Evolutionary conservation across 2,888 invertebrate species (phyloP).

Genomic region (Laspeyria flexula): DNA sequence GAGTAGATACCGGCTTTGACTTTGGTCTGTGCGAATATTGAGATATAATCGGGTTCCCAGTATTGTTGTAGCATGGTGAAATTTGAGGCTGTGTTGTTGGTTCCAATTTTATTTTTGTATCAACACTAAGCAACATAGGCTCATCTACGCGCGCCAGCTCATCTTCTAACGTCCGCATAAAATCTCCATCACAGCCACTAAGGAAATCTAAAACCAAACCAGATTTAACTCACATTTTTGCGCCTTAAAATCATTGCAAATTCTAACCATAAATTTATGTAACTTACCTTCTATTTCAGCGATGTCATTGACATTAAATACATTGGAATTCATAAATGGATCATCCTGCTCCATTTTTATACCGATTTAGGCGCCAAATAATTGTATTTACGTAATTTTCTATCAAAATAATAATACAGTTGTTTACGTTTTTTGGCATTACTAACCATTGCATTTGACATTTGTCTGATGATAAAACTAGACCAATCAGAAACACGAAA

Average conservation of each 20-base stretch:
- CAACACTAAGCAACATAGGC: conserved; percentile 62
- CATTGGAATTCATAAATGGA: conserved; percentile 79
- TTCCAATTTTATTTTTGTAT: conserved; percentile 62
- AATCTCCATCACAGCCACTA: conserved; percentile 88
- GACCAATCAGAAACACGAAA: conserved; percentile 85
- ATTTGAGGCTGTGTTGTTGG: conserved; percentile 60
- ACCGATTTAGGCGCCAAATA: conserved; percentile 16
- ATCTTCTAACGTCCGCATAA: conserved; percentile 84
- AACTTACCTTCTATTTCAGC: conserved; percentile 89
- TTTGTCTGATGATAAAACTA: conserved; percentile 59
- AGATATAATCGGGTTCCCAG: conserved; percentile 74
- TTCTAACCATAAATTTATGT: conserved; percentile 4
- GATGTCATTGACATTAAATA: conserved; percentile 89
- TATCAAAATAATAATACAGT: conserved; percentile 45
- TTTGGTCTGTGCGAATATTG: conserved; percentile 67
- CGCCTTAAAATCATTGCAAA: conserved; percentile 3
- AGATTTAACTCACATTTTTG: conserved; percentile 27
- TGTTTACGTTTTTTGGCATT: conserved; percentile 73
- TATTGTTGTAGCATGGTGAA: conserved; percentile 64
- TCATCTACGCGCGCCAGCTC: conserved; percentile 73
- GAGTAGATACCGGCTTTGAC: conserved; percentile 31
- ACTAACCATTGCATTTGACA: conserved; percentile 60
- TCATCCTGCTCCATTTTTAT: conserved; percentile 71
- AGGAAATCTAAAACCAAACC: conserved; percentile 85
- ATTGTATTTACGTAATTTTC: conserved; percentile 21